phyloP scores from a whole-genome alignment of 2,888 invertebrate species.

The Zootermopsis nevadensis region DNA sequence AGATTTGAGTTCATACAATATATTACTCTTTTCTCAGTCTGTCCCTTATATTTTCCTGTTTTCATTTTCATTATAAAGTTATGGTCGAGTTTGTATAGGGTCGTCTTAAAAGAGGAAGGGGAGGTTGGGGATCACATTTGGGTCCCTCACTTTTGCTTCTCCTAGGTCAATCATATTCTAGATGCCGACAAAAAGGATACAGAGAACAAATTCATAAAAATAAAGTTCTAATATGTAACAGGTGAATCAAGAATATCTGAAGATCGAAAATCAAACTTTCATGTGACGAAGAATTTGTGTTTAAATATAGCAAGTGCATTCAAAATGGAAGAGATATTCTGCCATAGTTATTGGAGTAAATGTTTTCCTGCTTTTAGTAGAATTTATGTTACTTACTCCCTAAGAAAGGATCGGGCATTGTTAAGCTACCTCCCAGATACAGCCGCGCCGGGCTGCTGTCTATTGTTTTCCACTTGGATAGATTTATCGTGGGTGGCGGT shows the following conservation, averaged over 20 bases:
- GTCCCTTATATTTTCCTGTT: neutral
- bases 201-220: neutral
- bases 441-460: neutral
- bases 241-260: too few species aligned
- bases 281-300: too few species aligned
- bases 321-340: too few species aligned
- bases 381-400: too few species aligned
- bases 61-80: slow-evolving; percentile 3
- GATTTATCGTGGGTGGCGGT: slow-evolving; percentile 42
- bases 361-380: too few species aligned
- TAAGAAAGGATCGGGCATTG: too few species aligned
- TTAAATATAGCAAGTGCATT: too few species aligned
- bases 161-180: neutral
- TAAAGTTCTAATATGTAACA: too few species aligned
- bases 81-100: neutral
- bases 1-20: slow-evolving; percentile 8
- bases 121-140: neutral
- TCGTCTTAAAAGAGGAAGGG: neutral
- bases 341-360: too few species aligned
- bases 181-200: neutral
- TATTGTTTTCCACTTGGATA: slow-evolving; percentile 39
- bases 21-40: neutral
- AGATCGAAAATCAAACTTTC: too few species aligned
- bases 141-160: neutral
- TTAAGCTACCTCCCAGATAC: slow-evolving; percentile 15